Conservation (phyloP, 2,113 vertebrate species). For the Nothobranchius furzeri region DNA sequence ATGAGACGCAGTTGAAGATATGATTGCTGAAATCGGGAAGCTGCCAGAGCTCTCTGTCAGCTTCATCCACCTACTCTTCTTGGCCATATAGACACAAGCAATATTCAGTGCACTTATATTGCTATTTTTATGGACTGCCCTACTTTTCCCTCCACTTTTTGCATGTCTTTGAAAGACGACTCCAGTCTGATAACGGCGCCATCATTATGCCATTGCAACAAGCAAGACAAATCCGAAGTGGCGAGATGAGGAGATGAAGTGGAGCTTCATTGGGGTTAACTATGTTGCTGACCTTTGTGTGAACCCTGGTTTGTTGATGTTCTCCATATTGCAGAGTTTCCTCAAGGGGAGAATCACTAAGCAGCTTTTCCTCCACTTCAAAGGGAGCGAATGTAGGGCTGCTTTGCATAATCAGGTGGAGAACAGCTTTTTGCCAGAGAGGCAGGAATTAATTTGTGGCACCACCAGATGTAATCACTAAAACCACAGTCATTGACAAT, state of each 20-base stretch:
- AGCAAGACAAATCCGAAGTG: conserved; percentile 25
- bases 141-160: conserved; percentile 47
- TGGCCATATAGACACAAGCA: conserved; percentile 38
- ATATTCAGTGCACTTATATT: conserved; percentile 46
- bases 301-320: conserved; percentile 75
- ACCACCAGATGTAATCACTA: conserved; percentile 79
- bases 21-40: conserved; percentile 42
- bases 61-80: conserved; percentile 16
- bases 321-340: conserved; percentile 68
- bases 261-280: conserved; percentile 51
- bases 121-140: conserved; percentile 62
- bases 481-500: conserved; percentile 70
- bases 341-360: conserved; percentile 76
- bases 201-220: conserved; percentile 17
- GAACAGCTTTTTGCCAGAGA: conserved; percentile 79
- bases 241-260: conserved; percentile 48
- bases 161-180: conserved; percentile 32
- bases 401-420: conserved; percentile 84
- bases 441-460: conserved; percentile 79
- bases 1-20: conserved; percentile 11
- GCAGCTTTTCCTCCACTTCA: conserved; percentile 78
- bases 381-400: conserved; percentile 80
- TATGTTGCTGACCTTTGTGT: conserved; percentile 73
- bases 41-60: conserved; percentile 14
- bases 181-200: conserved; percentile 11